A percentile compares a stretch with the other conserved stretches of the same genome.
Evolutionary conservation across 2,888 invertebrate genomes (phyloP).

Genomic region (Chromoteleia sp.): DNA sequence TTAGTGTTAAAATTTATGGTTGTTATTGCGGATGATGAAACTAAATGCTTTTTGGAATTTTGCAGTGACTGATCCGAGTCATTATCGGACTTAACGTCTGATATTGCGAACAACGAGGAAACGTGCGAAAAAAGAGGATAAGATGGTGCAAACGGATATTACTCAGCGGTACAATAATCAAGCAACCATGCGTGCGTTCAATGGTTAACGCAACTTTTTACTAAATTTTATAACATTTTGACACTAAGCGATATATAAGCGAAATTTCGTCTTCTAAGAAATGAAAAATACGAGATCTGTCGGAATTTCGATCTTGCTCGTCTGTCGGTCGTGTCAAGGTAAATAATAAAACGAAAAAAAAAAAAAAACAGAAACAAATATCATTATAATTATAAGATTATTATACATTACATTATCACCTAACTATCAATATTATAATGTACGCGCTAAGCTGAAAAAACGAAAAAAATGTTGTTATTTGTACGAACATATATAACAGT

Average conservation of each 20-base stretch:
- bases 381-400: constrained; percentile 57
- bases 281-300: neutral
- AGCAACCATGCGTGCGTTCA: constrained; percentile 7
- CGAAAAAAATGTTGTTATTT: constrained; percentile 49
- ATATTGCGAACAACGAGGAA: constrained; percentile 74
- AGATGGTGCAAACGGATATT: constrained; percentile 23
- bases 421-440: constrained; percentile 51
- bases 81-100: constrained; percentile 76
- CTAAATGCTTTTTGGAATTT: constrained; percentile 35
- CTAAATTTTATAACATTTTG: constrained; percentile 23
- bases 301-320: too few relatives aligned
- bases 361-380: constrained; percentile 21
- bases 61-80: constrained; percentile 82
- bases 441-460: constrained; percentile 48
- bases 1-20: too few relatives aligned
- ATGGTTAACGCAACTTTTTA: constrained; percentile 27
- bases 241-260: constrained; percentile 8
- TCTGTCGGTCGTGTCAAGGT: constrained; percentile 21
- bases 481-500: constrained; percentile 45
- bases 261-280: neutral
- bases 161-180: constrained; percentile 57
- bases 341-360: constrained; percentile 33
- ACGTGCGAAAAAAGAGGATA: constrained; percentile 50
- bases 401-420: constrained; percentile 50
- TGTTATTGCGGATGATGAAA: too few relatives aligned